Percentiles rank a stretch among this genome's conserved stretches.
phyloP scores from a whole-genome alignment of 2,888 invertebrate genomes.

The Lutraria lutraria region DNA sequence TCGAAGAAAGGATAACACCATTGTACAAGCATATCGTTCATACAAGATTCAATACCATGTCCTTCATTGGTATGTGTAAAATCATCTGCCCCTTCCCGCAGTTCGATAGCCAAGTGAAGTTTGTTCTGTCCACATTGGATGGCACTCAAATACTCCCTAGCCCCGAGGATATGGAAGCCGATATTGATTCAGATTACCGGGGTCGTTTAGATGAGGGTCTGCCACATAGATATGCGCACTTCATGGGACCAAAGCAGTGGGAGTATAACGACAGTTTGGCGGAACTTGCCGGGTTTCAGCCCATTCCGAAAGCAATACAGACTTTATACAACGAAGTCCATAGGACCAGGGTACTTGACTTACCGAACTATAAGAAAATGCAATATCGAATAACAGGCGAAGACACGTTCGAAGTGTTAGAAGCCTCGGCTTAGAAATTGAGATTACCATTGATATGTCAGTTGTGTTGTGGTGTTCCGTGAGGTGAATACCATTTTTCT shows the following conservation, averaged over 20 bases:
- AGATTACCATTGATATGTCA: too few species aligned
- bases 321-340: constrained; percentile 90
- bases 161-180: constrained; percentile 90
- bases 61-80: constrained; percentile 93
- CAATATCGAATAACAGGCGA: constrained; percentile 52
- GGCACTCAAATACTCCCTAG: constrained; percentile 90
- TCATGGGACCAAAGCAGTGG: constrained; percentile 93
- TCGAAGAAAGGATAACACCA: constrained; percentile 93
- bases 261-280: constrained; percentile 91
- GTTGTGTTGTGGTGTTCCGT: too few species aligned
- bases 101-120: constrained; percentile 93
- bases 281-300: constrained; percentile 89
- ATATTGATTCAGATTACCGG: constrained; percentile 89
- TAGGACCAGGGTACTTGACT: constrained; percentile 48
- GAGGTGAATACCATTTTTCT: too few species aligned
- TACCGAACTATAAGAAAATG: constrained; percentile 58
- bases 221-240: constrained; percentile 92
- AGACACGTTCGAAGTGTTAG: constrained; percentile 35
- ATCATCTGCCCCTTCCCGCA: constrained; percentile 94
- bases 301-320: constrained; percentile 91
- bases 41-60: constrained; percentile 92
- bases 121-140: constrained; percentile 89
- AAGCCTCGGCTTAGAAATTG: background rate
- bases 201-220: constrained; percentile 90
- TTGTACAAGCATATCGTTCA: constrained; percentile 95